Percentiles rank a stretch among this genome's conserved stretches.
Evolutionary conservation across 2,888 invertebrate genomes (phyloP).

Genomic region (Crossocerus cetratus): DNA sequence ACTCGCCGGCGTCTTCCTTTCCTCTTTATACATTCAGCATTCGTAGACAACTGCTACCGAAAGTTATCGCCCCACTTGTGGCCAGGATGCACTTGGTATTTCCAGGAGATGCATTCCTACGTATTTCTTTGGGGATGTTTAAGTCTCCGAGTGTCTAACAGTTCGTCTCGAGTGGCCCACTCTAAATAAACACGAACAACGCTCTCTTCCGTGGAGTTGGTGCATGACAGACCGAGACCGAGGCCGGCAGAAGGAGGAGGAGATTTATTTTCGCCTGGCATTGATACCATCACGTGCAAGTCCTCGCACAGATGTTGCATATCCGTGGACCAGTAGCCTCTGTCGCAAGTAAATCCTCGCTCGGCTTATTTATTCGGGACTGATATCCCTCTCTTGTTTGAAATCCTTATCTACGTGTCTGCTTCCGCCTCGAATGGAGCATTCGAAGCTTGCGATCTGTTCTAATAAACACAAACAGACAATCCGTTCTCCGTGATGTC

Average conservation of each 20-base stretch:
- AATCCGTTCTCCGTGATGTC: too few relatives aligned
- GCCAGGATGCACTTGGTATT: not conserved
- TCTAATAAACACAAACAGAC: too few relatives aligned
- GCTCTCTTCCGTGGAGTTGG: not conserved
- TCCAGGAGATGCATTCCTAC: not conserved
- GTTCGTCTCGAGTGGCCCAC: not conserved
- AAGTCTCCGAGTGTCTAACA: conserved; percentile 4
- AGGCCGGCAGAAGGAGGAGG: too few relatives aligned
- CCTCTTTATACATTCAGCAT: not conserved
- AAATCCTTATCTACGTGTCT: too few relatives aligned
- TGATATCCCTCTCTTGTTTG: too few relatives aligned
- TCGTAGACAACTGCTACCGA: not conserved
- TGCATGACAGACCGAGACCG: not conserved
- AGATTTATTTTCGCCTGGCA: not conserved
- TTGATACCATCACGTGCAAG: not conserved
- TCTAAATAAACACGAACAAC: conserved; percentile 2
- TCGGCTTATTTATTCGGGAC: too few relatives aligned
- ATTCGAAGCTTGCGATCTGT: too few relatives aligned
- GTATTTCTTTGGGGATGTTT: not conserved
- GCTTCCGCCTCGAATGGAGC: too few relatives aligned
- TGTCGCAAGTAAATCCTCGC: too few relatives aligned
- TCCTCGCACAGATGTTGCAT: not conserved
- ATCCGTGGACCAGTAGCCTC: not conserved
- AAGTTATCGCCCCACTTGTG: not conserved
- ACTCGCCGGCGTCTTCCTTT: not conserved